Percentiles rank a stretch among this genome's conserved stretches.
phyloP scores from a whole-genome alignment of 2,113 vertebrate species.

The Aplodontia rufa region DNA sequence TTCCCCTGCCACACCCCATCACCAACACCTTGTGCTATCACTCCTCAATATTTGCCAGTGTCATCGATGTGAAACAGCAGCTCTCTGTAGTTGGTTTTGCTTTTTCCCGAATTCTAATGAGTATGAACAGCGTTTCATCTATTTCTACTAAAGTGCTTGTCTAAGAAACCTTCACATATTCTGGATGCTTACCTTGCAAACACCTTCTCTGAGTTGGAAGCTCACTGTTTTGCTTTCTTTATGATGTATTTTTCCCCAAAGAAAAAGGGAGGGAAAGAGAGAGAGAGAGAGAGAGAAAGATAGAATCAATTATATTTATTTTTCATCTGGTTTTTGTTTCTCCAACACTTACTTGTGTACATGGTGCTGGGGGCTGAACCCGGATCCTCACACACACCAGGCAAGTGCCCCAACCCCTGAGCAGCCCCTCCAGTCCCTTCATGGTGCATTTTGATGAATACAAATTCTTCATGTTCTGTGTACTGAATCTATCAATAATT shows the following conservation, averaged over 20 bases:
- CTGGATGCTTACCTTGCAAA: background rate
- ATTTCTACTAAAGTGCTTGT: background rate
- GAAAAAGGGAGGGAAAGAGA: too few species aligned
- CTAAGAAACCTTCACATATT: background rate
- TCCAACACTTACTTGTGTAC: too few species aligned
- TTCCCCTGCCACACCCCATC: background rate
- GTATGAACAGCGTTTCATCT: background rate
- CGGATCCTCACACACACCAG: too few species aligned
- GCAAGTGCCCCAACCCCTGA: too few species aligned
- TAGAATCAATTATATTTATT: too few species aligned
- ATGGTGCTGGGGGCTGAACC: too few species aligned
- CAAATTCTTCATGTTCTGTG: background rate
- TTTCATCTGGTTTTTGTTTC: too few species aligned
- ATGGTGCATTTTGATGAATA: background rate
- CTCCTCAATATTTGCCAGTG: background rate
- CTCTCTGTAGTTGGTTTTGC: background rate
- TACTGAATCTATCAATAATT: background rate
- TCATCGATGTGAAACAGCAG: background rate
- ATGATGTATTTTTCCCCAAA: background rate
- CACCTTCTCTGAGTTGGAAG: background rate
- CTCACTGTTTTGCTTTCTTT: background rate
- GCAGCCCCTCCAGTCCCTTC: too few species aligned
- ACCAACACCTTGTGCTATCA: fast-evolving
- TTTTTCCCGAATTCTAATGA: background rate
- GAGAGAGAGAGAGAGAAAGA: too few species aligned